phyloP scores from a whole-genome alignment of 2,113 vertebrate genomes.

The Salvelinus alpinus region DNA sequence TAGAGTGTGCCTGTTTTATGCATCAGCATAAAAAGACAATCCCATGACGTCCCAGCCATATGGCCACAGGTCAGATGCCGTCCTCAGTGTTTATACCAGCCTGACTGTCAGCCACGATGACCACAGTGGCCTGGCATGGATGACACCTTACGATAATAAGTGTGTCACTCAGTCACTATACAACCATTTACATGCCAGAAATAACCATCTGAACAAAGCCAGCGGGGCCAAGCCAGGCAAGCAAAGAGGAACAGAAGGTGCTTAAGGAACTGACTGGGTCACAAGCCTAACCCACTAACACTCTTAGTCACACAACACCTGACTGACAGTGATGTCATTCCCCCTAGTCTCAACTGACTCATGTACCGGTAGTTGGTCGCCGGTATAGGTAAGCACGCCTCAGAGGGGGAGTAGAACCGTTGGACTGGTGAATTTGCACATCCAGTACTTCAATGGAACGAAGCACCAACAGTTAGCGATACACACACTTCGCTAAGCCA shows the following conservation, averaged over 20 bases:
- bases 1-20: background rate
- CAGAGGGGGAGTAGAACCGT: background rate
- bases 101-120: too few species aligned
- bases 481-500: too few species aligned
- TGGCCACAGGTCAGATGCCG: background rate
- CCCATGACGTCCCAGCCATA: background rate
- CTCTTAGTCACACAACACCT: background rate
- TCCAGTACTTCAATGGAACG: background rate
- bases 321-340: background rate
- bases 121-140: background rate
- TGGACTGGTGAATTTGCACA: slow-evolving; percentile 20
- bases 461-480: background rate
- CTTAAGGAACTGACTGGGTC: slow-evolving; percentile 61
- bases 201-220: slow-evolving; percentile 38
- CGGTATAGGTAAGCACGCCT: background rate
- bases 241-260: slow-evolving; percentile 24
- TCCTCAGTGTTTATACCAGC: too few species aligned
- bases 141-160: slow-evolving; percentile 53
- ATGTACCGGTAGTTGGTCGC: background rate
- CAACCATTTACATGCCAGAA: slow-evolving; percentile 41
- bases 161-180: slow-evolving; percentile 54
- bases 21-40: background rate
- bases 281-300: slow-evolving; percentile 16
- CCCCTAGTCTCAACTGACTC: background rate
- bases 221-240: too few species aligned